phyloP scores from a whole-genome alignment of 2,888 invertebrate genomes.

The Endotricha flammealis region DNA sequence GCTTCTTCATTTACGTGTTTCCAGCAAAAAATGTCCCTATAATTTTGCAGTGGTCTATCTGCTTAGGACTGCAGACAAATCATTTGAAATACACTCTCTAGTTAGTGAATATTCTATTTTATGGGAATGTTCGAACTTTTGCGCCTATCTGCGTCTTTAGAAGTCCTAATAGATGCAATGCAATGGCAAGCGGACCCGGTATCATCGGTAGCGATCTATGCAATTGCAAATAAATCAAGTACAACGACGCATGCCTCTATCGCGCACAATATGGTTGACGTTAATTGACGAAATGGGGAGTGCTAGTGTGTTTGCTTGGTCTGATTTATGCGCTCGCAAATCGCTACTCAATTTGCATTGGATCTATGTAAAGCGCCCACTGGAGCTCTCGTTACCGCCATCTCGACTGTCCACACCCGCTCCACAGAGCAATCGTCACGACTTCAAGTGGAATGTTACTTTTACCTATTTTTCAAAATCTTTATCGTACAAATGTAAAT shows the following conservation, averaged over 20 bases:
- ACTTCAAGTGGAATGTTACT: slow-evolving; percentile 39
- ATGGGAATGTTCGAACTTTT: slow-evolving; percentile 28
- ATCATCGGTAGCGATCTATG: slow-evolving; percentile 25
- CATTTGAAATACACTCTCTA: slow-evolving; percentile 53
- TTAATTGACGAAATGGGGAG: slow-evolving; percentile 60
- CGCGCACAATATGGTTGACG: slow-evolving; percentile 48
- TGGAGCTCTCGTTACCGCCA: slow-evolving; percentile 53
- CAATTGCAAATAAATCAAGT: slow-evolving; percentile 34
- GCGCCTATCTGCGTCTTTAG: slow-evolving; percentile 13
- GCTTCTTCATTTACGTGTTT: slow-evolving; percentile 30
- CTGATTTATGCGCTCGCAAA: slow-evolving; percentile 56
- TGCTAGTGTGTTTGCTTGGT: slow-evolving; percentile 34
- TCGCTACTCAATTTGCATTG: slow-evolving; percentile 64
- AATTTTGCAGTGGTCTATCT: slow-evolving; percentile 40
- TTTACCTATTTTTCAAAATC: slow-evolving; percentile 31
- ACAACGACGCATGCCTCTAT: slow-evolving; percentile 33
- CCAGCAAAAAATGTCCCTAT: slow-evolving; percentile 41
- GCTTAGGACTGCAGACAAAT: slow-evolving; percentile 42
- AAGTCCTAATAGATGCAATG: slow-evolving; percentile 20
- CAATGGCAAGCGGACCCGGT: slow-evolving; percentile 20
- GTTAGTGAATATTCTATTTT: slow-evolving; percentile 35
- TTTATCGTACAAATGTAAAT: too few relatives aligned
- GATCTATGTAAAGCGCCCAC: slow-evolving; percentile 62
- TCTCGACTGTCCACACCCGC: slow-evolving; percentile 36
- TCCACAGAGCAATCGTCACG: slow-evolving; percentile 47